phyloP scores from a whole-genome alignment of 1,140 invertebrate genomes.

The Bombus breviceps region DNA sequence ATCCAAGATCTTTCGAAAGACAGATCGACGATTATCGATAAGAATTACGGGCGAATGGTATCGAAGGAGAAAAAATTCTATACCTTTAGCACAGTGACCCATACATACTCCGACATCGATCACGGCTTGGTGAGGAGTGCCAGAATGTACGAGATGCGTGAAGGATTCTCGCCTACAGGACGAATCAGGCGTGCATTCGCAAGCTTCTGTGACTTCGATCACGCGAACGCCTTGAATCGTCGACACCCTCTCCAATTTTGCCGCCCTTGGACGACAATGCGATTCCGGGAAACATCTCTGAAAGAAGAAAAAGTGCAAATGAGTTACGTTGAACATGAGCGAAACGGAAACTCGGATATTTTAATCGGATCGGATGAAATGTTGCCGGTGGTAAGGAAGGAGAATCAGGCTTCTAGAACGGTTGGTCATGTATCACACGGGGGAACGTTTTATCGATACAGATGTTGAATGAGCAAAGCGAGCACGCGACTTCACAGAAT shows the following conservation, averaged over 20 bases:
- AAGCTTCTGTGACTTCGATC: slow-evolving; percentile 80
- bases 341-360: not conserved
- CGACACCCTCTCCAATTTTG: slow-evolving; percentile 79
- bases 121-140: slow-evolving; percentile 81
- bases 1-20: slow-evolving; percentile 72
- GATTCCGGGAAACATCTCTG: slow-evolving; percentile 78
- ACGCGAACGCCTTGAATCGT: slow-evolving; percentile 80
- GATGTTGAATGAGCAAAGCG: not conserved
- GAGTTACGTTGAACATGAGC: not conserved
- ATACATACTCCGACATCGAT: slow-evolving; percentile 82
- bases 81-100: slow-evolving; percentile 79
- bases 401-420: not conserved
- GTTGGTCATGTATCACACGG: not conserved
- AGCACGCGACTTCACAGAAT: slow-evolving; percentile 29
- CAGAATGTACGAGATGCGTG: slow-evolving; percentile 78
- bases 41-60: not conserved
- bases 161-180: slow-evolving; percentile 78
- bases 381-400: not conserved
- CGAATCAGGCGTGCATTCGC: slow-evolving; percentile 78
- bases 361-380: not conserved
- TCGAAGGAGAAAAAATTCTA: not conserved
- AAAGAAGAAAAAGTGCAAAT: not conserved
- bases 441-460: slow-evolving; percentile 16
- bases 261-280: slow-evolving; percentile 76
- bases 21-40: slow-evolving; percentile 5